Evolutionary conservation across 2,888 invertebrate species (phyloP), one percentile per base, ranked within the genome.

Genomic region (Oxytorus armatus): DNA sequence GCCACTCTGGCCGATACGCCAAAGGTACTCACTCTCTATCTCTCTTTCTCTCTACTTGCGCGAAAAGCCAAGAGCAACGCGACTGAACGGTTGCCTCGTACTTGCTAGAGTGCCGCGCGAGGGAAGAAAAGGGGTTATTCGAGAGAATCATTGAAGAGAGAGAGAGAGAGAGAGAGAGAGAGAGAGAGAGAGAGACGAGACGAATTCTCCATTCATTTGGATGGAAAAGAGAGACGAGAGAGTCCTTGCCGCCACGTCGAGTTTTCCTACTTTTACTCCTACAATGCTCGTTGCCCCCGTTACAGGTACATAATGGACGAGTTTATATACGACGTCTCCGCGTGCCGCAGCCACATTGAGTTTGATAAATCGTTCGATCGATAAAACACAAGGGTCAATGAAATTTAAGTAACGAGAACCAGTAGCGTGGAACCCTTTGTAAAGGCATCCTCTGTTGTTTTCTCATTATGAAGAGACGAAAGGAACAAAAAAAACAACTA

Each of bases 1-100:
- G 76, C 72, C 76, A 72, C 79, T 80, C 76, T 61, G 76, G 66
- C 72, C 79, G 76, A 80, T 76, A 79, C 70, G 63, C 63, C 49
- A 1, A 61, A 47, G n/a, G 53, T 66, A 36, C 23, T 44, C 23
- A 8, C 61, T 42, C 42, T 23, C 23, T 61, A 23, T 21, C 14
- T 63, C 16, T 29, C 11, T 7, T 11, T 47, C 33, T 29, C 33
- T 14, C 7, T n/a, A 49, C 65, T 65, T 18, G 33, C 29, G 70
- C 29, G 70, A 75, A 57, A 79, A 74, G 44, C 74, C 69, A 33
- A 57, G 69, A 69, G 63, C 74, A 55, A 39, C 63, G n/a, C n/a
- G 69, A 78, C 59, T 36, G 16, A 66, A 78, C 78, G 21, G 65
- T 66, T 59, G 42, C 21, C 39, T 69, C 72, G 63, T 53, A 49